These are phyloP conservation scores for Leptinotarsa lineolata DNA, from an alignment of 1,140 invertebrate species.

Conservation along the genomic window DNA sequence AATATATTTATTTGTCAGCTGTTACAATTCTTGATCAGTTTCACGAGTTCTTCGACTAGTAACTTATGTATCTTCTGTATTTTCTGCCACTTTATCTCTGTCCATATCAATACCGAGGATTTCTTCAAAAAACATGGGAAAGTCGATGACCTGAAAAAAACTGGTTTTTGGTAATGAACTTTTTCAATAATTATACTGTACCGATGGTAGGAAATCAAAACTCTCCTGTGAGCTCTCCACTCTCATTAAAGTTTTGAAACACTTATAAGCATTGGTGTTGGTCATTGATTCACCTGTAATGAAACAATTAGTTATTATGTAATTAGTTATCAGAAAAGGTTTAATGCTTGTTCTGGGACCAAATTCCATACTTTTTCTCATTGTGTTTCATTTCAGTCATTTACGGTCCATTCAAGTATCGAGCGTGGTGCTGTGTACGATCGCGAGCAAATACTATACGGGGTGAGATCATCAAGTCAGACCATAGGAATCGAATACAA, in stretches of 20 bases:
- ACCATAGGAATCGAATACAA: too few relatives aligned
- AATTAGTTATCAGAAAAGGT: not conserved
- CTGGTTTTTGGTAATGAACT: constrained; percentile 3
- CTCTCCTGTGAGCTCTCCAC: constrained; percentile 30
- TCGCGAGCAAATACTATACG: too few relatives aligned
- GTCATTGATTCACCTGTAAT: constrained; percentile 43
- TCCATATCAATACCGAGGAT: constrained; percentile 45
- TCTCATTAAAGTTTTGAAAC: constrained; percentile 35
- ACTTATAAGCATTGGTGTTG: constrained; percentile 26
- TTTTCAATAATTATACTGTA: constrained; percentile 1
- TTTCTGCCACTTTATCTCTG: constrained; percentile 12
- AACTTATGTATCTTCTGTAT: not conserved
- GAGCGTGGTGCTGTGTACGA: too few relatives aligned
- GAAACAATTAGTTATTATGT: not conserved
- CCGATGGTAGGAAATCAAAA: constrained; percentile 43
- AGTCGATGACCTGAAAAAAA: constrained; percentile 38
- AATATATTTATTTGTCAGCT: too few relatives aligned
- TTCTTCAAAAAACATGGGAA: constrained; percentile 39
- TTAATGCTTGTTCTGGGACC: not conserved
- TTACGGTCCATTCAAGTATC: too few relatives aligned
- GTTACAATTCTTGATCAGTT: not conserved
- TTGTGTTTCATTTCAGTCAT: too few relatives aligned
- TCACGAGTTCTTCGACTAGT: not conserved
- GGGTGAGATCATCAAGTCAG: too few relatives aligned
- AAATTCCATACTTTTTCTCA: too few relatives aligned